Conservation (phyloP, 2,888 invertebrate species). For the Candidula unifasciata region DNA sequence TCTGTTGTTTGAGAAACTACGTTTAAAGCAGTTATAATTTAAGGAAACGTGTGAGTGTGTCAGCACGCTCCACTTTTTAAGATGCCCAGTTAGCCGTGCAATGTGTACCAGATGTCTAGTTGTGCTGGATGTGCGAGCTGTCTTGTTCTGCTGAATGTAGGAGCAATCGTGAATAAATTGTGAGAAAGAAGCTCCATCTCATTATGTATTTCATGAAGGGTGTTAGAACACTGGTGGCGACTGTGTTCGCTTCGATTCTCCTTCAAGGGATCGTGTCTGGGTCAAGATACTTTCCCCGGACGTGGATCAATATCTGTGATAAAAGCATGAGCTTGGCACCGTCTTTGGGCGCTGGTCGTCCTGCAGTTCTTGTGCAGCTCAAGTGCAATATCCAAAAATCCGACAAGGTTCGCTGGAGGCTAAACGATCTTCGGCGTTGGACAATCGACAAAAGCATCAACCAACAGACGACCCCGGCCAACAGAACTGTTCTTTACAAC, state of each 20-base stretch:
- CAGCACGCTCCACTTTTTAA: no score
- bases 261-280: neutral
- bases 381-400: neutral
- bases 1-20: no score
- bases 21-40: no score
- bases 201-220: neutral
- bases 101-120: no score
- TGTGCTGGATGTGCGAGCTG: no score
- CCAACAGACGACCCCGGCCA: constrained; percentile 7
- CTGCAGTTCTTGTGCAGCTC: neutral
- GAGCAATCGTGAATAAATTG: no score
- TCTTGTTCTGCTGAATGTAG: no score
- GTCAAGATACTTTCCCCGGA: neutral
- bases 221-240: neutral
- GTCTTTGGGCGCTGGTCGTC: neutral
- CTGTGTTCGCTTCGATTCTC: neutral
- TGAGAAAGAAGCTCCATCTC: no score
- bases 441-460: constrained; percentile 18
- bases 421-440: constrained; percentile 42
- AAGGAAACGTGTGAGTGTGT: no score
- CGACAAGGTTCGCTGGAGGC: constrained; percentile 22
- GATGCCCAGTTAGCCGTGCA: no score
- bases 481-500: constrained; percentile 30
- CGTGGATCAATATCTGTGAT: neutral
- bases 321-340: neutral